These are phyloP conservation scores for Poecile atricapillus DNA, from an alignment of 2,113 vertebrate species.

Conservation along the genomic window DNA sequence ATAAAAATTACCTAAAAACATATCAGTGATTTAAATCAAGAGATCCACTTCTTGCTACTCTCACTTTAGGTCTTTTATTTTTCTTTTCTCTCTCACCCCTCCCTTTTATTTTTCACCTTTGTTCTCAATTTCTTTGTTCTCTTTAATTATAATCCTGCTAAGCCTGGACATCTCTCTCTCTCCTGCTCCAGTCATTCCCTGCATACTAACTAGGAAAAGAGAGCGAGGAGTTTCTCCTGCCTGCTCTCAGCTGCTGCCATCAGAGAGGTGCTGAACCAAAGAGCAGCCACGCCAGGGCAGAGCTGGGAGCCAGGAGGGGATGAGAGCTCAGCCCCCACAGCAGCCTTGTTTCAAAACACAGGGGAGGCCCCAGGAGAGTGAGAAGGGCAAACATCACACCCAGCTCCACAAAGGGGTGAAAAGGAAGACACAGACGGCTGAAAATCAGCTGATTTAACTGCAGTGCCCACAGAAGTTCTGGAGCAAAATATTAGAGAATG, in stretches of 20 bases:
- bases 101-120: constrained; percentile 7
- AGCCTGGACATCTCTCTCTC: not conserved
- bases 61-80: not conserved
- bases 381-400: not conserved
- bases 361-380: not conserved
- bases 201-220: constrained; percentile 1
- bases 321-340: not conserved
- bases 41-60: not conserved
- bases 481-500: not conserved
- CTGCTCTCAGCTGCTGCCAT: not conserved
- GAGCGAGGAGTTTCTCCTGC: not conserved
- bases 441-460: not conserved
- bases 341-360: not conserved
- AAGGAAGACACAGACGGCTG: not conserved
- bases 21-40: not conserved
- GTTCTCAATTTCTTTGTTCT: constrained; percentile 5
- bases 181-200: not conserved
- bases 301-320: not conserved
- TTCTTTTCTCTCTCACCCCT: not conserved
- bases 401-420: not conserved
- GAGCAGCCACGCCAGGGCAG: not conserved
- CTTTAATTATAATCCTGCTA: constrained; percentile 42
- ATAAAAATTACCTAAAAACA: not conserved
- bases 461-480: not conserved
- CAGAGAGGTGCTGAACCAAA: not conserved